These are phyloP conservation scores for Alauda arvensis DNA, from an alignment of 2,797 vertebrate genomes.

Conservation along the genomic window DNA sequence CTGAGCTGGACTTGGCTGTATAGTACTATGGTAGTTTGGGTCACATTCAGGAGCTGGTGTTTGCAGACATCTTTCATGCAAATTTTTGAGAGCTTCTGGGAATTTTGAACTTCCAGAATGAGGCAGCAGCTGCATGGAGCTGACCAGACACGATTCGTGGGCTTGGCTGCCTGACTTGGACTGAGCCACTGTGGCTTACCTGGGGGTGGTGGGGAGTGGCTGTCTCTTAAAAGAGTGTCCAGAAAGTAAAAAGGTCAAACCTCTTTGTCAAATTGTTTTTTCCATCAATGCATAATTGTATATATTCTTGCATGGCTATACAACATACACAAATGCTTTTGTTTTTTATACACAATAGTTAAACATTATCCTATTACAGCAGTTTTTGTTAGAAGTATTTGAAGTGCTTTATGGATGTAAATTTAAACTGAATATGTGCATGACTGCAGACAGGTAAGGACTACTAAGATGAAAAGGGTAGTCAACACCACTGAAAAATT, in stretches of 20 bases:
- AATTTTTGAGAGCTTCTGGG: not conserved
- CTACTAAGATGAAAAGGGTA: not conserved
- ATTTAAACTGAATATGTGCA: not conserved
- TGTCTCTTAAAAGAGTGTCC: not conserved
- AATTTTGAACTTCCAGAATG: not conserved
- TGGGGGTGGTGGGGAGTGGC: rapidly evolving
- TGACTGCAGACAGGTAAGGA: not conserved
- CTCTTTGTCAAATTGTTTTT: not conserved
- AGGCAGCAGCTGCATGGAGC: not conserved
- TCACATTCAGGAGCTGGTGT: not conserved
- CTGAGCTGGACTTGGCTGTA: not conserved
- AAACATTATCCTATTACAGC: not conserved
- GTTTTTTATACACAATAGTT: not conserved
- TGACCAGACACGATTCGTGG: not conserved
- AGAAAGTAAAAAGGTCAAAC: not conserved
- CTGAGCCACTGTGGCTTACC: not conserved
- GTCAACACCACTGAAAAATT: not conserved
- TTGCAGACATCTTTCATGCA: not conserved
- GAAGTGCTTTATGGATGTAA: not conserved
- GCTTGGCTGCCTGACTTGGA: not conserved
- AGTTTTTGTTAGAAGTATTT: not conserved
- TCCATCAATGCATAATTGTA: not conserved
- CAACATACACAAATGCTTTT: not conserved
- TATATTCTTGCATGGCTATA: not conserved
- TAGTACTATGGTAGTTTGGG: not conserved